phyloP scores from a whole-genome alignment of 2,113 vertebrate genomes.

The Brachyistius frenatus region DNA sequence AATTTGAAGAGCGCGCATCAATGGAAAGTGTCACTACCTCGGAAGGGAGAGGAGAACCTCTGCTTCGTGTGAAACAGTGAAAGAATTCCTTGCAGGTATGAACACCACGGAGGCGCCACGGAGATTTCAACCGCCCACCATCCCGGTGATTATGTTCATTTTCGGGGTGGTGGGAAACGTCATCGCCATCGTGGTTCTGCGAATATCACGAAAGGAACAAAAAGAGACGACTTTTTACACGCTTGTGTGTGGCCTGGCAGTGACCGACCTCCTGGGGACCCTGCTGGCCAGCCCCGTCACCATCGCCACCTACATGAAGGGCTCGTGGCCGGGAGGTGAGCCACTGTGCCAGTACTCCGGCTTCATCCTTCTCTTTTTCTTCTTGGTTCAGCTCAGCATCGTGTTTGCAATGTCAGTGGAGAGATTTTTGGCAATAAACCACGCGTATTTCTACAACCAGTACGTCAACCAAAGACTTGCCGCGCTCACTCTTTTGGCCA shows the following conservation, averaged over 20 bases:
- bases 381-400: conserved; percentile 94
- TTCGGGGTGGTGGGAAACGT: conserved; percentile 96
- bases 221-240: conserved; percentile 98
- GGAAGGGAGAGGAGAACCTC: neutral
- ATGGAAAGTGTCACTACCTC: conserved; percentile 26
- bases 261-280: conserved; percentile 96
- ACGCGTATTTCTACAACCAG: conserved; percentile 96
- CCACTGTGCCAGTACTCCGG: conserved; percentile 94
- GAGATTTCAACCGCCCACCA: conserved; percentile 79
- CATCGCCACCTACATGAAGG: conserved; percentile 92
- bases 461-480: conserved; percentile 93
- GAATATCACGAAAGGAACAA: conserved; percentile 93
- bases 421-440: conserved; percentile 96
- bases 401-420: conserved; percentile 98
- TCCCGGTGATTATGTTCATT: conserved; percentile 95
- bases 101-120: neutral
- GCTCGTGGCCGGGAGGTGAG: conserved; percentile 88
- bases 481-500: conserved; percentile 87
- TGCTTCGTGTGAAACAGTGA: conserved; percentile 19
- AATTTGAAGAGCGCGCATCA: conserved; percentile 13
- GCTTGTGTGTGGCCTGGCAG: conserved; percentile 92
- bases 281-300: conserved; percentile 95
- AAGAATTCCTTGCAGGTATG: conserved; percentile 50
- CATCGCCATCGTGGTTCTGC: conserved; percentile 94
- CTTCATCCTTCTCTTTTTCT: conserved; percentile 97